Conservation (phyloP, 2,113 vertebrate genomes). For the Coptodon rendalli region DNA sequence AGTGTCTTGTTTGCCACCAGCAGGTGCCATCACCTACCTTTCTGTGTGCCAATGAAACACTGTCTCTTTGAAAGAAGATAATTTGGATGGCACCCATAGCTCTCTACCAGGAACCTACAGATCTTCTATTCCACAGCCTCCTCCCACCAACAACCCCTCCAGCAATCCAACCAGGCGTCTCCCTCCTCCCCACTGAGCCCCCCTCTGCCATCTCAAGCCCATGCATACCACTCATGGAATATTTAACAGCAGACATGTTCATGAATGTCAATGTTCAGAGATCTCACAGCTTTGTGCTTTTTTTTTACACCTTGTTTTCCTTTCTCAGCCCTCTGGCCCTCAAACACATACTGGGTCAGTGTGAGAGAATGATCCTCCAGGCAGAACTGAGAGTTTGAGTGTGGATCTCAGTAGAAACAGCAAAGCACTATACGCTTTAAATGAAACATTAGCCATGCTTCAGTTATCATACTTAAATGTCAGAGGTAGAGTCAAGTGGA, state of each 20-base stretch:
- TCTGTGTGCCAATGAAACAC: constrained; percentile 2
- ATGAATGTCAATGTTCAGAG: constrained; percentile 1
- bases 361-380: neutral
- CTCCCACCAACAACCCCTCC: neutral
- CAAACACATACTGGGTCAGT: neutral
- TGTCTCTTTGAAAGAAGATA: constrained; percentile 12
- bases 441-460: neutral
- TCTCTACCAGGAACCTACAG: neutral
- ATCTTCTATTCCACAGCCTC: constrained; percentile 3
- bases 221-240: constrained; percentile 11
- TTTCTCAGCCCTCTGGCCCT: neutral
- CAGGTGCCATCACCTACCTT: neutral
- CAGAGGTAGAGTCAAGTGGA: neutral
- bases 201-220: neutral
- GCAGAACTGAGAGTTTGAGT: neutral
- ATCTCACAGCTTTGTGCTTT: neutral
- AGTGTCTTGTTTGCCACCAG: neutral
- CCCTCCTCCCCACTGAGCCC: neutral
- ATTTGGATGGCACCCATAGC: constrained; percentile 13
- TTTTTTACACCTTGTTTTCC: neutral
- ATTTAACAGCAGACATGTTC: constrained; percentile 8
- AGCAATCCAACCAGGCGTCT: neutral
- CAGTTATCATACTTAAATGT: neutral
- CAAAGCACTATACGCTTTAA: neutral
- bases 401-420: neutral